These are phyloP conservation scores for Lagodon rhomboides DNA, from an alignment of 2,797 vertebrate species.

Conservation along the genomic window DNA sequence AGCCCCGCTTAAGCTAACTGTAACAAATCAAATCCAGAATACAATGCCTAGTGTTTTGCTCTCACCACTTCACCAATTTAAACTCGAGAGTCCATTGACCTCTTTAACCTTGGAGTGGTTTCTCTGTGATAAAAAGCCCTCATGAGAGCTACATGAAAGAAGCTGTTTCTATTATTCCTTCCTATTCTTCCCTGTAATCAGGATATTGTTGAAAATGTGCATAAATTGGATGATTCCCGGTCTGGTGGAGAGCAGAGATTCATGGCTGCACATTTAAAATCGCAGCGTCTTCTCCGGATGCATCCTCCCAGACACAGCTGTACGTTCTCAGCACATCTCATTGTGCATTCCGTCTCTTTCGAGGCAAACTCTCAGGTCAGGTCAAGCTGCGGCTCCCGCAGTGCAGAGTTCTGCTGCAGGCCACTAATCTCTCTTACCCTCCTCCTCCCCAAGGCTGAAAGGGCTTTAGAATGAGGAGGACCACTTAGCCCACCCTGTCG, in stretches of 20 bases:
- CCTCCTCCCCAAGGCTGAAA: conserved; percentile 56
- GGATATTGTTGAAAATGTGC: background rate
- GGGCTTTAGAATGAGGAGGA: conserved; percentile 60
- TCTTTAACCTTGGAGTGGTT: conserved; percentile 28
- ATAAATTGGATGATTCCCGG: background rate
- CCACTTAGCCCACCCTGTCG: conserved; percentile 70
- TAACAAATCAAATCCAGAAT: conserved; percentile 12
- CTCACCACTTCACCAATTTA: conserved; percentile 8
- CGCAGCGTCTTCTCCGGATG: background rate
- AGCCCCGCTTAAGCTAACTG: background rate
- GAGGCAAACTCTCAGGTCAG: conserved; percentile 55
- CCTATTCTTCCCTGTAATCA: conserved; percentile 2
- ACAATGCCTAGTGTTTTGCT: background rate
- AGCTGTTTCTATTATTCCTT: background rate
- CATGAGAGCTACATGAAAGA: conserved; percentile 7
- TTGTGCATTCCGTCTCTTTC: conserved; percentile 54
- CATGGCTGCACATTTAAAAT: background rate
- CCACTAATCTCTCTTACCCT: conserved; percentile 70
- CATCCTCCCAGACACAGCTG: background rate
- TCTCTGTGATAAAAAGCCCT: background rate
- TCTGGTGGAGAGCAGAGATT: background rate
- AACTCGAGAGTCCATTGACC: conserved; percentile 16
- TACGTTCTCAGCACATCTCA: conserved; percentile 2
- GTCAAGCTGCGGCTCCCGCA: conserved; percentile 64
- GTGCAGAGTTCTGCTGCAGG: conserved; percentile 63